Evolutionary conservation across 1,140 invertebrate species (phyloP).

Genomic region (Holcopasites calliopsidis): DNA sequence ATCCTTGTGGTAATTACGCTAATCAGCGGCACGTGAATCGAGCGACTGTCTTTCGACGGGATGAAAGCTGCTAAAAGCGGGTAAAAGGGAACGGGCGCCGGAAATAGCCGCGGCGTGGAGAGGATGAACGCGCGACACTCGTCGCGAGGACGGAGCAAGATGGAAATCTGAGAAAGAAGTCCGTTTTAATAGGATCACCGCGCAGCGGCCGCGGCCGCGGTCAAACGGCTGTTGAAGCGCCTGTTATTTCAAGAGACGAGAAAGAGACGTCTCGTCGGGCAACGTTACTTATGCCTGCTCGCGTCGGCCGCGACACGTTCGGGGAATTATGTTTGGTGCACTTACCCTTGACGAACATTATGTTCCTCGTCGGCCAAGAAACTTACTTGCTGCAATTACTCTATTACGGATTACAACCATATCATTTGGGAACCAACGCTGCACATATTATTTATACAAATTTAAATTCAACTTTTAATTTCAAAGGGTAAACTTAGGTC

Average conservation of each 20-base stretch:
- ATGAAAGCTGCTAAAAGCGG: slow-evolving; percentile 51
- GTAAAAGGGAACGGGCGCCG: slow-evolving; percentile 36
- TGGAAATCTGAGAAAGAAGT: slow-evolving; percentile 72
- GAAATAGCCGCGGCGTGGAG: slow-evolving; percentile 56
- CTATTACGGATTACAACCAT: too few species aligned
- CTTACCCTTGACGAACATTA: not conserved
- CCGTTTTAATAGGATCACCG: slow-evolving; percentile 75
- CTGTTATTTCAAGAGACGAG: slow-evolving; percentile 63
- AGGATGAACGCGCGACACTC: slow-evolving; percentile 12
- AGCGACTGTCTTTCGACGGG: slow-evolving; percentile 49
- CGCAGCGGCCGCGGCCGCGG: too few species aligned
- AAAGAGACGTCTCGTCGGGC: slow-evolving; percentile 34
- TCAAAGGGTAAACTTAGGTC: too few species aligned
- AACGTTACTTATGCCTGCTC: slow-evolving; percentile 37
- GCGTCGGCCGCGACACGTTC: slow-evolving; percentile 17
- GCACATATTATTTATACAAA: too few species aligned
- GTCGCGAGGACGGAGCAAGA: slow-evolving; percentile 25
- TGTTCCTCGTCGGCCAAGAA: not conserved
- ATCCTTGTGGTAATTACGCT: slow-evolving; percentile 75
- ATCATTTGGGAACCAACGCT: too few species aligned
- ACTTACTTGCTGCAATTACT: too few species aligned
- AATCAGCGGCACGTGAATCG: slow-evolving; percentile 78
- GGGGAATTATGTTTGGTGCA: not conserved
- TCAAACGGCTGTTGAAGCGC: slow-evolving; percentile 75
- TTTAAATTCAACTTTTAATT: too few species aligned